phyloP scores from a whole-genome alignment of 2,797 vertebrate species.

The Pangasius mekongensis region DNA sequence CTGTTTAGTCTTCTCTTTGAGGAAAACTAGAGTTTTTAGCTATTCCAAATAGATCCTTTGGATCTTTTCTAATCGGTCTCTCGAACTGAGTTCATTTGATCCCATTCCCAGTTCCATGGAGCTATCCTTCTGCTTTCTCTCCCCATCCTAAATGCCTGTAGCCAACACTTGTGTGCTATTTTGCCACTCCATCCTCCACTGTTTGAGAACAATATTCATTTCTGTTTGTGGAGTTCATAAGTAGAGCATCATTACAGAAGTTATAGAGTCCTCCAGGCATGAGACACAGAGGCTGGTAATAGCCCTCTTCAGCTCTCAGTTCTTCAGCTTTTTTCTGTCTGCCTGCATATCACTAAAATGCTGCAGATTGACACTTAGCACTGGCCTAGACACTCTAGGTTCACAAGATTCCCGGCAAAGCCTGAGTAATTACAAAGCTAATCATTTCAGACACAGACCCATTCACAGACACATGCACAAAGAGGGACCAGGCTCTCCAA shows the following conservation, averaged over 20 bases:
- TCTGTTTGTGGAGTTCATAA: slow-evolving; percentile 10
- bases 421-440: slow-evolving; percentile 62
- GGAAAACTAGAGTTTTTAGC: not conserved
- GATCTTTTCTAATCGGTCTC: not conserved
- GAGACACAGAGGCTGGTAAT: not conserved
- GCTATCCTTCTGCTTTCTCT: not conserved
- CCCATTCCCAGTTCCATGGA: not conserved
- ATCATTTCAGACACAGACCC: slow-evolving; percentile 54
- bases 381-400: slow-evolving; percentile 37
- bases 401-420: slow-evolving; percentile 33
- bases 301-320: not conserved
- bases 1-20: not conserved
- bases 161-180: not conserved
- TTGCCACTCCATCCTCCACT: not conserved
- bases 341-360: slow-evolving; percentile 10
- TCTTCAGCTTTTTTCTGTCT: slow-evolving; percentile 33
- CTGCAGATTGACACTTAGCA: slow-evolving; percentile 46
- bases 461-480: slow-evolving; percentile 37
- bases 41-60: not conserved
- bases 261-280: slow-evolving; percentile 5
- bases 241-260: slow-evolving; percentile 12
- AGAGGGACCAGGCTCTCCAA: slow-evolving; percentile 31
- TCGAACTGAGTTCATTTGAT: not conserved
- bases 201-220: slow-evolving; percentile 12
- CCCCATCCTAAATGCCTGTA: not conserved